Evolutionary conservation across 2,888 invertebrate species (phyloP).

Genomic region (Melolontha melolontha): DNA sequence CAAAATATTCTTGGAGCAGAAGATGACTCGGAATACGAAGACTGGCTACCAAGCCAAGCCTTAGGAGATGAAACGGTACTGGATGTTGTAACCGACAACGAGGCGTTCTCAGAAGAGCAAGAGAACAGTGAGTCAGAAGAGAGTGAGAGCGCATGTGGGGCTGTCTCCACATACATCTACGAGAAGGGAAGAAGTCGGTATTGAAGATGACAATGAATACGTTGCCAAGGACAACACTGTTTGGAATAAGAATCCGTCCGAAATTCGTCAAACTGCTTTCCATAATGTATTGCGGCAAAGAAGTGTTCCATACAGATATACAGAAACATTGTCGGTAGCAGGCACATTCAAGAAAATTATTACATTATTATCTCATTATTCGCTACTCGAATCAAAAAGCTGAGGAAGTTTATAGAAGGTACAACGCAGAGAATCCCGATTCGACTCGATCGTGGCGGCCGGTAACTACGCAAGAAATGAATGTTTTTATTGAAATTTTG

Average conservation of each 20-base stretch:
- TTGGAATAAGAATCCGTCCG: conserved; percentile 42
- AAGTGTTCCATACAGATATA: conserved; percentile 23
- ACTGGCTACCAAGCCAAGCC: conserved; percentile 2
- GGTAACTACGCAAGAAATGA: no score
- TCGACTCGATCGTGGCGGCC: no score
- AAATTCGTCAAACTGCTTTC: conserved; percentile 43
- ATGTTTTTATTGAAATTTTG: no score
- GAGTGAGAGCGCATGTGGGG: conserved; percentile 10
- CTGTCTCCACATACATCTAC: not conserved
- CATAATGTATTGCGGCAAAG: conserved; percentile 40
- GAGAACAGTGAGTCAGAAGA: no score
- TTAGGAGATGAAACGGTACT: not conserved
- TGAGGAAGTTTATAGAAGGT: no score
- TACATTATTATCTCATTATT: no score
- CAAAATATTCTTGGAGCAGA: conserved; percentile 7
- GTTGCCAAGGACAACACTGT: conserved; percentile 46
- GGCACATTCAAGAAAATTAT: no score
- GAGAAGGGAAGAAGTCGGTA: not conserved
- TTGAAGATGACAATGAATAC: conserved; percentile 20
- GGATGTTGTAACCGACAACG: not conserved
- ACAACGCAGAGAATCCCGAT: no score
- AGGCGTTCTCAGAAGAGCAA: not conserved
- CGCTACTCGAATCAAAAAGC: no score
- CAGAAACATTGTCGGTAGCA: no score
- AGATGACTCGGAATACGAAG: conserved; percentile 10